These are phyloP conservation scores for Parotocinclus haroldoi DNA, from an alignment of 2,797 vertebrate genomes.

Conservation along the genomic window DNA sequence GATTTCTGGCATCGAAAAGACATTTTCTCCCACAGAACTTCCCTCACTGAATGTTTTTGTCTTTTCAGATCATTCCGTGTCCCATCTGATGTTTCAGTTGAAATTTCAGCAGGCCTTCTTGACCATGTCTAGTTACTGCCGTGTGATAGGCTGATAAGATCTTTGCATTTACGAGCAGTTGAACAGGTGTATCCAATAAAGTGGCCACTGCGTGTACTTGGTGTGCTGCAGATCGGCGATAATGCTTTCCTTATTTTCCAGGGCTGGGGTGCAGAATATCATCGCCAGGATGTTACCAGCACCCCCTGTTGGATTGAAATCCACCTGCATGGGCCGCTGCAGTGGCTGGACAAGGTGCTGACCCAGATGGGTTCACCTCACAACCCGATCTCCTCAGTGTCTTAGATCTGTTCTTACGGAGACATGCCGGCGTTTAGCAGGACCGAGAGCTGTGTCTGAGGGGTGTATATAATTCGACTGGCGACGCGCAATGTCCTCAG, in stretches of 20 bases:
- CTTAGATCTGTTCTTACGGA: slow-evolving; percentile 74
- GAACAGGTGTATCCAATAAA: too few relatives aligned
- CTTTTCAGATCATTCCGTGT: too few relatives aligned
- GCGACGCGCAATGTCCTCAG: slow-evolving; percentile 43
- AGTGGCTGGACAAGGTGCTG: slow-evolving; percentile 99
- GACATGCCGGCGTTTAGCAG: slow-evolving; percentile 31
- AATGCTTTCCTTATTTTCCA: slow-evolving; percentile 57
- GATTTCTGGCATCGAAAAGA: too few relatives aligned
- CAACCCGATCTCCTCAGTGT: slow-evolving; percentile 97
- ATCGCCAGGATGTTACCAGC: slow-evolving; percentile 98
- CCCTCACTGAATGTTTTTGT: too few relatives aligned
- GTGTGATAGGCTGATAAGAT: too few relatives aligned
- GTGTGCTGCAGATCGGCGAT: too few relatives aligned
- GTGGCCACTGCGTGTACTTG: too few relatives aligned
- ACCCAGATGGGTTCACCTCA: slow-evolving; percentile 99
- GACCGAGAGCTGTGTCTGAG: slow-evolving; percentile 31
- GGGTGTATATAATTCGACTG: slow-evolving; percentile 68
- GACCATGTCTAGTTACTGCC: too few relatives aligned
- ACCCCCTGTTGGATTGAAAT: slow-evolving; percentile 99
- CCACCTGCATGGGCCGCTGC: slow-evolving; percentile 94
- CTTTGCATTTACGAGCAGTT: too few relatives aligned
- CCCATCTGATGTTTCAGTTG: too few relatives aligned
- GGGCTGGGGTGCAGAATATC: slow-evolving; percentile 99
- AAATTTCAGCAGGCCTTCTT: too few relatives aligned
- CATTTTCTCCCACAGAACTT: too few relatives aligned